These are phyloP conservation scores for Sinopyrophorus schimmeli DNA, from an alignment of 2,888 invertebrate species.

Conservation along the genomic window DNA sequence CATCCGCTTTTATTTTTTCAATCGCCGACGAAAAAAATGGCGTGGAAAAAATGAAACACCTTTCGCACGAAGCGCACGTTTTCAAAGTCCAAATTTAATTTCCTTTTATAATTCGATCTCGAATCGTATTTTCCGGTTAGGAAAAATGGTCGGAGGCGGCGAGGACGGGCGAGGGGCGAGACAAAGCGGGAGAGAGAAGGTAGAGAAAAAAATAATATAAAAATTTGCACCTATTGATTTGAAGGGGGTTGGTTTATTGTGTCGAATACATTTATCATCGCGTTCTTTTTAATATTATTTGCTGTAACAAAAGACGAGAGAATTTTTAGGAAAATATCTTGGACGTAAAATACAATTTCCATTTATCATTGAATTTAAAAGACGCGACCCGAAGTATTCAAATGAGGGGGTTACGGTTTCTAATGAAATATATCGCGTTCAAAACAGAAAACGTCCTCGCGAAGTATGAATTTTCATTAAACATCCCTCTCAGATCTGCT, in stretches of 20 bases:
- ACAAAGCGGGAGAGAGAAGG: too few species aligned
- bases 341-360: conserved; percentile 31
- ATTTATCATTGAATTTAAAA: conserved; percentile 33
- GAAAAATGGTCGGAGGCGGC: too few species aligned
- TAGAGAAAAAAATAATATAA: conserved; percentile 17
- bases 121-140: conserved; percentile 12
- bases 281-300: conserved; percentile 30
- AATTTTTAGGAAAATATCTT: conserved; percentile 29
- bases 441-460: conserved; percentile 29
- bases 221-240: conserved; percentile 23
- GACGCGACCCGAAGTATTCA: conserved; percentile 31
- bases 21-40: not conserved
- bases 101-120: conserved; percentile 17
- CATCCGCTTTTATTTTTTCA: not conserved
- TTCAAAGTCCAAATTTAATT: conserved; percentile 15
- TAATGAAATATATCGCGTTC: conserved; percentile 32
- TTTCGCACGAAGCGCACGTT: not conserved
- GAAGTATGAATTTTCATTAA: conserved; percentile 30
- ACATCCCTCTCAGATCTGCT: conserved; percentile 5
- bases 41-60: not conserved
- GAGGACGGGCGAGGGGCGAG: conserved; percentile 9
- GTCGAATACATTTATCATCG: conserved; percentile 27
- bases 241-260: conserved; percentile 16
- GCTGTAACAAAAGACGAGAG: conserved; percentile 28
- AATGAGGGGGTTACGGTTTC: conserved; percentile 28